Conservation (phyloP, 2,113 vertebrate genomes). For the Hippopotamus amphibius region DNA sequence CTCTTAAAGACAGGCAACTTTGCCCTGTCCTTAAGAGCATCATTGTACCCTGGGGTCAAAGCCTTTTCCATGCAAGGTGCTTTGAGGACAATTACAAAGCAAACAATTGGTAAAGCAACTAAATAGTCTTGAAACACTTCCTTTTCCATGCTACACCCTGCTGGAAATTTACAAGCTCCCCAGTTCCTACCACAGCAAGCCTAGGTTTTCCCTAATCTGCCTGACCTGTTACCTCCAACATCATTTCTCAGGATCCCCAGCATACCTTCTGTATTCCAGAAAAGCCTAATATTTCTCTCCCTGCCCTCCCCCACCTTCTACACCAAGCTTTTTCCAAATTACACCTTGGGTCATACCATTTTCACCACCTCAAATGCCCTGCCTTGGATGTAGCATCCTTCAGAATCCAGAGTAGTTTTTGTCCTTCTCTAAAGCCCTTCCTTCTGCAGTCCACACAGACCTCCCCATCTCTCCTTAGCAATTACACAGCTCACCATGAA, state of each 20-base stretch:
- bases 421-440: background rate
- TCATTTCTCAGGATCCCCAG: background rate
- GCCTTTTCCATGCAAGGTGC: background rate
- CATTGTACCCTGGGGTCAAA: background rate
- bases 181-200: background rate
- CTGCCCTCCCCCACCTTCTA: background rate
- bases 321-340: background rate
- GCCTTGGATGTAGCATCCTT: background rate
- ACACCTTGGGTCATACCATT: background rate
- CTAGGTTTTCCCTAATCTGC: background rate
- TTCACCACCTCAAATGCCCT: background rate
- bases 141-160: background rate
- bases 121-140: background rate
- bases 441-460: too few species aligned
- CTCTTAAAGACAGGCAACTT: background rate
- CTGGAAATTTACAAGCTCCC: background rate
- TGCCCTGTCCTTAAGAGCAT: background rate
- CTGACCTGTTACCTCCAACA: background rate
- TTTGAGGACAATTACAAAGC: background rate
- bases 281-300: background rate
- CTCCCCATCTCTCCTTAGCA: background rate
- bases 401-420: background rate
- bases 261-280: background rate
- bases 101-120: background rate
- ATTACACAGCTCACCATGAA: background rate